phyloP scores from a whole-genome alignment of 2,888 invertebrate species.

The Drosophila austrosaltans region DNA sequence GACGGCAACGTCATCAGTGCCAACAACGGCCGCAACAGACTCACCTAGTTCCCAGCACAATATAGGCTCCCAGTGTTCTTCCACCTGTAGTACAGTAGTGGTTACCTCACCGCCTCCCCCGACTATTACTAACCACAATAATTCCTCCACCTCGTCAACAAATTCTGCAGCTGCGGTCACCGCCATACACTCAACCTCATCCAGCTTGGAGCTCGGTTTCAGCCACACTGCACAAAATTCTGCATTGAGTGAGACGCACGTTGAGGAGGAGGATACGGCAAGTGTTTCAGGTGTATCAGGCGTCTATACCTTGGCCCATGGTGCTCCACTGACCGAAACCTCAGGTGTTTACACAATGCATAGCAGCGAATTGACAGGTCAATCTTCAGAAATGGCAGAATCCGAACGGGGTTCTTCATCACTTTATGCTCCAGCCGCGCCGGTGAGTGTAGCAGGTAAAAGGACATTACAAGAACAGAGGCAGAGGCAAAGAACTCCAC shows the following conservation, averaged over 20 bases:
- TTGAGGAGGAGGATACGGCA: constrained; percentile 85
- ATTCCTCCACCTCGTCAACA: constrained; percentile 83
- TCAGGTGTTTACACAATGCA: constrained; percentile 93
- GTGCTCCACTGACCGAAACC: constrained; percentile 90
- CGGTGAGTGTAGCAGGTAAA: background rate
- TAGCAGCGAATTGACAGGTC: constrained; percentile 86
- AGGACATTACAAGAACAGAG: background rate
- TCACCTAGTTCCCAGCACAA: constrained; percentile 85
- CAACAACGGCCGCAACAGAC: constrained; percentile 84
- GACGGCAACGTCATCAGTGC: constrained; percentile 37
- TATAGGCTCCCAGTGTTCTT: constrained; percentile 92
- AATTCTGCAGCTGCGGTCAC: constrained; percentile 86
- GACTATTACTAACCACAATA: constrained; percentile 5
- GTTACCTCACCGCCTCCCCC: constrained; percentile 84
- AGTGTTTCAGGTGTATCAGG: constrained; percentile 87
- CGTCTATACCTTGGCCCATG: constrained; percentile 86
- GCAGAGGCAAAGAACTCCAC: background rate
- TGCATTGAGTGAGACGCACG: constrained; percentile 89
- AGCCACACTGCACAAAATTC: constrained; percentile 95
- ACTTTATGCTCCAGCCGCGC: constrained; percentile 84
- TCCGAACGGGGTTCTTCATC: constrained; percentile 84
- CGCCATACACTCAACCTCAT: constrained; percentile 89
- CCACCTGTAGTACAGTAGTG: constrained; percentile 94
- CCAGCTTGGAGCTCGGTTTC: constrained; percentile 92
- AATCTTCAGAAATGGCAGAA: constrained; percentile 86